Conservation (phyloP, 2,797 vertebrate species). For the Sebastes oblongus region DNA sequence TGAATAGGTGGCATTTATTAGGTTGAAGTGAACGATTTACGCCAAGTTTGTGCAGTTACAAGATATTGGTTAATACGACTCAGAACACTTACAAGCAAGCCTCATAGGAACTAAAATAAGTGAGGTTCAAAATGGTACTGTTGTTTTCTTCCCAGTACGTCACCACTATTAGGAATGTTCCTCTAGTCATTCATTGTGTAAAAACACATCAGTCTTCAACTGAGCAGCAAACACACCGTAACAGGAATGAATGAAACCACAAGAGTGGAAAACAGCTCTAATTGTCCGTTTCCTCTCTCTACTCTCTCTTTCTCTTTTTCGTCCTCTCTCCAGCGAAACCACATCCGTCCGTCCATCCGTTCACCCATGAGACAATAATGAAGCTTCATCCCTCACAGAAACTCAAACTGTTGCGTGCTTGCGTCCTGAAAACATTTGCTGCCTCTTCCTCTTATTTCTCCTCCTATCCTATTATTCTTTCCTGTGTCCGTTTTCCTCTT, state of each 20-base stretch:
- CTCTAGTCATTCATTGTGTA: neutral
- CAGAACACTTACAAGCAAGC: neutral
- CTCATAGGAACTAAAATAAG: neutral
- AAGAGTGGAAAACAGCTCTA: constrained; percentile 29
- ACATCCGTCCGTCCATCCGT: neutral
- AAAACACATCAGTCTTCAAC: neutral
- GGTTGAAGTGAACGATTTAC: neutral
- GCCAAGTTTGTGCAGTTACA: neutral
- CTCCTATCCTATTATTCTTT: neutral
- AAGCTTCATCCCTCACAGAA: constrained; percentile 4
- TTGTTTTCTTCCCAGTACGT: neutral
- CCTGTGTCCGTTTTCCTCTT: neutral
- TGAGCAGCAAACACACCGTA: neutral
- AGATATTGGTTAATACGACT: neutral
- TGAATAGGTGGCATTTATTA: neutral
- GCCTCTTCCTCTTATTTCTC: neutral
- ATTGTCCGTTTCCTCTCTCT: neutral
- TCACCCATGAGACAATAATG: constrained; percentile 4
- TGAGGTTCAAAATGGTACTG: neutral
- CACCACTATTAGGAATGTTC: neutral
- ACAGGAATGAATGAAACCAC: constrained; percentile 38
- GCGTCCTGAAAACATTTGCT: neutral
- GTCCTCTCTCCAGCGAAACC: constrained; percentile 10
- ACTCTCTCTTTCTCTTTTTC: neutral
- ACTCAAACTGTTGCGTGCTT: constrained; percentile 5